A percentile compares a stretch with the other conserved stretches of the same genome.
phyloP scores from a whole-genome alignment of 2,888 invertebrate species.

The Acanthococcus lagerstroemiae region DNA sequence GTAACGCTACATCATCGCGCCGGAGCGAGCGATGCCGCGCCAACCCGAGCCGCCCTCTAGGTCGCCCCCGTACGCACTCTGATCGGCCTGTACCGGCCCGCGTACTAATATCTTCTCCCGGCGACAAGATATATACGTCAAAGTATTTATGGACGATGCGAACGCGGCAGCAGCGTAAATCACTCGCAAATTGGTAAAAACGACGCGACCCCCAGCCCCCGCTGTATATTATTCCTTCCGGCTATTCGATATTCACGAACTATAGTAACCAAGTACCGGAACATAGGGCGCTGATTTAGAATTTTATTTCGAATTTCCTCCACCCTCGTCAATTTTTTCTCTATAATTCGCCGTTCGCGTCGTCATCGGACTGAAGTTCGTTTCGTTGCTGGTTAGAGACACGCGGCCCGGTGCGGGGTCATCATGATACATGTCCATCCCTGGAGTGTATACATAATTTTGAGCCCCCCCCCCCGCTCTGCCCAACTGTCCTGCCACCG shows the following conservation, averaged over 20 bases:
- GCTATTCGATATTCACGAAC: background rate
- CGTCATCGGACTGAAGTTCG: no score
- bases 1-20: constrained; percentile 25
- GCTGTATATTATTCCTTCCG: background rate
- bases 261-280: background rate
- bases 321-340: no score
- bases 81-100: background rate
- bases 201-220: background rate
- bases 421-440: no score
- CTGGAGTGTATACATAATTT: no score
- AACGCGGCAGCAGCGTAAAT: no score
- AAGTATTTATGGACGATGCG: constrained; percentile 28
- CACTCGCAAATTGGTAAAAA: constrained; percentile 27
- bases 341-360: no score
- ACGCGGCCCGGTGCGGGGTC: no score
- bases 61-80: background rate
- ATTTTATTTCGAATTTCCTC: no score
- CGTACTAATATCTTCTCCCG: constrained; percentile 9
- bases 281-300: background rate
- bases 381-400: no score
- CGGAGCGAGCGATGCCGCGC: background rate
- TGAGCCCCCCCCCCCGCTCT: no score
- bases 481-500: no score
- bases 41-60: background rate
- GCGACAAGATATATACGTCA: constrained; percentile 29